phyloP scores from a whole-genome alignment of 1,140 invertebrate species.

The Ectropis grisescens region DNA sequence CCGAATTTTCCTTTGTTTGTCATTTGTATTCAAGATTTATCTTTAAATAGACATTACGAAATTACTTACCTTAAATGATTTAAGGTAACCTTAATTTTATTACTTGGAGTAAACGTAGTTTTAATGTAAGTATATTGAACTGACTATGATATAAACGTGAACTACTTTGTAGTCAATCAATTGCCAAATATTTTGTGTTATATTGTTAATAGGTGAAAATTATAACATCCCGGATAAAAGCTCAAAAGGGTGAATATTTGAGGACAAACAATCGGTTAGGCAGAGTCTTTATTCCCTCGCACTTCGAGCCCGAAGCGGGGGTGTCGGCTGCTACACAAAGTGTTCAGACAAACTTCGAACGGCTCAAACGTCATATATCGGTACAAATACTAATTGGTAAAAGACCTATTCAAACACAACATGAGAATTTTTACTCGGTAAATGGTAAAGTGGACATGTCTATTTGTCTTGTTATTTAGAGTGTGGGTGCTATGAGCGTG shows the following conservation, averaged over 20 bases:
- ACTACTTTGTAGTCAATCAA: no score
- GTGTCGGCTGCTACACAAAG: slow-evolving; percentile 38
- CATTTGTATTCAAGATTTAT: no score
- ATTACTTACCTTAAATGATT: no score
- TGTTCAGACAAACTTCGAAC: no score
- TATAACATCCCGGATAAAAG: slow-evolving; percentile 5
- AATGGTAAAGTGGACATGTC: slow-evolving; percentile 65
- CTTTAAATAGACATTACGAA: no score
- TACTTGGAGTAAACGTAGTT: no score
- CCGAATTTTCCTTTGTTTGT: no score
- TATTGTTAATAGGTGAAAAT: slow-evolving; percentile 5
- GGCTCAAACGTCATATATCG: slow-evolving; percentile 40
- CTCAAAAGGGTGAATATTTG: slow-evolving; percentile 30
- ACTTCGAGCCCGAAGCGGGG: slow-evolving; percentile 27
- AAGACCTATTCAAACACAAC: slow-evolving; percentile 63
- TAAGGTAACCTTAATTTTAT: no score
- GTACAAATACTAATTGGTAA: slow-evolving; percentile 67
- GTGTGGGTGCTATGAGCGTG: slow-evolving; percentile 54
- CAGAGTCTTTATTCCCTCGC: slow-evolving; percentile 47
- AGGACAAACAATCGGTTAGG: slow-evolving; percentile 49
- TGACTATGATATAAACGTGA: no score
- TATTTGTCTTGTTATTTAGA: slow-evolving; percentile 66
- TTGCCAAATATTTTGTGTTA: no score
- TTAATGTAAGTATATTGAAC: no score
- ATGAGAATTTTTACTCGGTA: slow-evolving; percentile 64